Conservation (phyloP, 2,888 invertebrate genomes). For the Thelaira solivaga region DNA sequence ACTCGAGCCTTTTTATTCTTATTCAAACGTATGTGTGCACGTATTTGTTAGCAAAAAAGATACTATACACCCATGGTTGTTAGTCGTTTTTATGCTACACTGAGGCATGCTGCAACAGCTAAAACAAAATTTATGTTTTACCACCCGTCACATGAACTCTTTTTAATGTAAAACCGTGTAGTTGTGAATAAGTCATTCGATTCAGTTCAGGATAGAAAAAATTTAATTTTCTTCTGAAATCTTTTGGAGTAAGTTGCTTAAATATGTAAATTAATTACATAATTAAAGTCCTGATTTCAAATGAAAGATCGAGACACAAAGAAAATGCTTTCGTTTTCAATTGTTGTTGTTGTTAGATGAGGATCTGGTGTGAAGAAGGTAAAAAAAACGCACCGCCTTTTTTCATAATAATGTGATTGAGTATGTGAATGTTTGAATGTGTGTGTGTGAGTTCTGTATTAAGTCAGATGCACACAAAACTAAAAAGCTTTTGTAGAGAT, state of each 20-base stretch:
- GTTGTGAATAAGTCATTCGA: no score
- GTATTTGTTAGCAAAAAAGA: constrained; percentile 12
- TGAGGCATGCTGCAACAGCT: background rate
- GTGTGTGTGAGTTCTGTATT: background rate
- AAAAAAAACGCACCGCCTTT: constrained; percentile 56
- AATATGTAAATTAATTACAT: no score
- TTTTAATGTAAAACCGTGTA: no score
- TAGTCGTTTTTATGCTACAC: constrained; percentile 6
- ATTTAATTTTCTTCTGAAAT: no score
- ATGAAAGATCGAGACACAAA: background rate
- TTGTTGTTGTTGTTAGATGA: background rate
- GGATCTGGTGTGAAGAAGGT: constrained; percentile 15
- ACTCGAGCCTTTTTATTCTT: background rate
- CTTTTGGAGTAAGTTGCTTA: no score
- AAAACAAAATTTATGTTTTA: background rate
- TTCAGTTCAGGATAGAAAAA: no score
- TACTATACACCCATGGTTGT: constrained; percentile 29
- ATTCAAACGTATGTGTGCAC: constrained; percentile 4
- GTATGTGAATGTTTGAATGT: background rate
- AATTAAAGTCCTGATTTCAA: no score
- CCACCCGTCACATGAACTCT: no score
- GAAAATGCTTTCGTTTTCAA: no score
- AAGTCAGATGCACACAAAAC: constrained; percentile 26
- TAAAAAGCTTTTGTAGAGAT: constrained; percentile 27
- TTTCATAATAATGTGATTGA: constrained; percentile 17